phyloP scores from a whole-genome alignment of 2,113 vertebrate species.

The Embiotoca jacksoni region DNA sequence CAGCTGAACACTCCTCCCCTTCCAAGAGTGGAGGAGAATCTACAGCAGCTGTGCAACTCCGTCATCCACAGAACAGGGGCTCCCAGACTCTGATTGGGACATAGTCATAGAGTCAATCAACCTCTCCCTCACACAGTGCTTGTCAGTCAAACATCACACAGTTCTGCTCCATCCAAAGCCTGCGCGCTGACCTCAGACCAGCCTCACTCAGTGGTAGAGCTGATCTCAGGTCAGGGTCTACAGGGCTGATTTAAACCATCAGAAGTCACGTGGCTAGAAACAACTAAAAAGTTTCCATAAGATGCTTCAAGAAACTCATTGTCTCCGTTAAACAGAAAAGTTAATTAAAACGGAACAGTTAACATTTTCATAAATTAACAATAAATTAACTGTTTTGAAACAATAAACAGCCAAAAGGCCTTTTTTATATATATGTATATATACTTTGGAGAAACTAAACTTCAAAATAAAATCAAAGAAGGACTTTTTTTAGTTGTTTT shows the following conservation, averaged over 20 bases:
- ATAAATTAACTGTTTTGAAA: constrained; percentile 10
- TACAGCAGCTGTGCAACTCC: not conserved
- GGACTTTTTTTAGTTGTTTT: not conserved
- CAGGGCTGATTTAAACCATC: constrained; percentile 50
- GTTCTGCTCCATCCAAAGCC: constrained; percentile 60
- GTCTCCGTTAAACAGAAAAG: constrained; percentile 21
- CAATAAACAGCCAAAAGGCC: constrained; percentile 27
- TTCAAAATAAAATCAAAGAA: constrained; percentile 24
- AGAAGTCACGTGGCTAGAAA: constrained; percentile 74
- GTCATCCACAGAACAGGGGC: constrained; percentile 68
- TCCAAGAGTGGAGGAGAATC: too few species aligned
- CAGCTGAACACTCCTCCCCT: too few species aligned
- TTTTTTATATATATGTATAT: not conserved
- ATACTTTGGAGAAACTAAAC: not conserved
- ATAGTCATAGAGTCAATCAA: constrained; percentile 63
- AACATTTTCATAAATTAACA: constrained; percentile 3
- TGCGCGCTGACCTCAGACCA: constrained; percentile 23
- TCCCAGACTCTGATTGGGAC: constrained; percentile 59
- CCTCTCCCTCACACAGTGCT: constrained; percentile 76
- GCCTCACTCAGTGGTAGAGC: not conserved
- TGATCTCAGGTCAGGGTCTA: constrained; percentile 30
- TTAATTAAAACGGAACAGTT: constrained; percentile 11
- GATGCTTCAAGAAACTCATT: constrained; percentile 1
- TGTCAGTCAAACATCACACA: constrained; percentile 81
- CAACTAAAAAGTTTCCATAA: constrained; percentile 73